These are phyloP conservation scores for Bufo gargarizans DNA, from an alignment of 2,113 vertebrate genomes.

Conservation along the genomic window DNA sequence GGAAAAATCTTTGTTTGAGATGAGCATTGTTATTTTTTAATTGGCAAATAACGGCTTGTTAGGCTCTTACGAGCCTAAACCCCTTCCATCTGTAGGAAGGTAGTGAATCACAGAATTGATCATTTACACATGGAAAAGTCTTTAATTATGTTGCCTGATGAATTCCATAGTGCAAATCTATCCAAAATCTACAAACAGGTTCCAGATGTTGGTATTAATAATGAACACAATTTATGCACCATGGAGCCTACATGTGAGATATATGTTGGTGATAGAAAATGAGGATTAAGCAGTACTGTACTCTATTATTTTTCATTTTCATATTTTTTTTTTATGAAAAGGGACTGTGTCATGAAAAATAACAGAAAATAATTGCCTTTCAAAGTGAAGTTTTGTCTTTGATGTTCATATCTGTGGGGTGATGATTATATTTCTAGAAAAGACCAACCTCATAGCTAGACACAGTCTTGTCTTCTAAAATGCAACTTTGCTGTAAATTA, in stretches of 20 bases:
- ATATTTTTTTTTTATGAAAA: not conserved
- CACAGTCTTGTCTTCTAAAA: not conserved
- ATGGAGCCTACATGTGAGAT: not conserved
- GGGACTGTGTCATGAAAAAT: not conserved
- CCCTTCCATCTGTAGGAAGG: slow-evolving; percentile 41
- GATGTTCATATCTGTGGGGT: not conserved
- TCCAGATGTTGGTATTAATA: slow-evolving; percentile 53
- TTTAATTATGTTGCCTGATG: slow-evolving; percentile 47
- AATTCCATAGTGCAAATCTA: slow-evolving; percentile 40
- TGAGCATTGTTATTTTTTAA: slow-evolving; percentile 42
- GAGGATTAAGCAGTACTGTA: not conserved
- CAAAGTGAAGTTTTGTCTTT: not conserved
- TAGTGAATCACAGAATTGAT: slow-evolving; percentile 44
- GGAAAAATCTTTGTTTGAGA: slow-evolving; percentile 47
- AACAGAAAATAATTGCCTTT: slow-evolving; percentile 3
- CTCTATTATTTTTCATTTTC: not conserved
- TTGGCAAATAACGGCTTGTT: slow-evolving; percentile 43
- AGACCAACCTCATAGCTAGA: not conserved
- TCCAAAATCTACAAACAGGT: slow-evolving; percentile 32
- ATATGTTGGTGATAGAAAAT: not conserved
- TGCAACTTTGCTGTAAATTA: not conserved
- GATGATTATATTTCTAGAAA: not conserved
- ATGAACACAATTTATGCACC: slow-evolving; percentile 6
- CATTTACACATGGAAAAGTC: slow-evolving; percentile 42
- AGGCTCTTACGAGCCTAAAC: not conserved